These are phyloP conservation scores for Neopipo cinnamomea DNA, from an alignment of 2,113 vertebrate genomes.

Conservation along the genomic window DNA sequence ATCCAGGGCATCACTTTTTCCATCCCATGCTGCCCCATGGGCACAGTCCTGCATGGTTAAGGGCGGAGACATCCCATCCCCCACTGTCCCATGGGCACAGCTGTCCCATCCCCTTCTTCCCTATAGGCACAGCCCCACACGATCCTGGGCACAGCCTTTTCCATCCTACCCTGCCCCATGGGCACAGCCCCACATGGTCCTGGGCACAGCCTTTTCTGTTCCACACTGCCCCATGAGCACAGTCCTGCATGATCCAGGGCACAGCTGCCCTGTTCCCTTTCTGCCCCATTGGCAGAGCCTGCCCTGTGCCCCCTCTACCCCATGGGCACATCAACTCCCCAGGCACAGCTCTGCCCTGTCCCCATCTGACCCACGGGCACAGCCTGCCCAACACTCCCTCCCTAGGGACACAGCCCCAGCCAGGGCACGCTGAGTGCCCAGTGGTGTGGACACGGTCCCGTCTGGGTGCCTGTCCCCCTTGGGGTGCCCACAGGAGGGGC, in stretches of 20 bases:
- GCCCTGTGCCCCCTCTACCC: background rate
- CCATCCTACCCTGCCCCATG: background rate
- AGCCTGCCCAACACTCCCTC: background rate
- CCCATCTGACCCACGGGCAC: background rate
- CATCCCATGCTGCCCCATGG: background rate
- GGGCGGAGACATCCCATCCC: background rate
- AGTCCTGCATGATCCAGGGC: background rate
- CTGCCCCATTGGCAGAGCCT: background rate
- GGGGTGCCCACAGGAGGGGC: rapidly evolving
- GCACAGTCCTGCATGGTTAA: background rate
- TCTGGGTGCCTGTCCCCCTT: background rate
- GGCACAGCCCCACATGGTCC: background rate
- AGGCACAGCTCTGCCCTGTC: background rate
- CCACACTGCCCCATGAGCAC: background rate
- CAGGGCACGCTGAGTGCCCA: rapidly evolving
- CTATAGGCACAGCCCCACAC: background rate
- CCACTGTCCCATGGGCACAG: background rate
- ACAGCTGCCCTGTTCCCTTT: background rate
- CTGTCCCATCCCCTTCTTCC: background rate
- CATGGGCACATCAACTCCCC: background rate
- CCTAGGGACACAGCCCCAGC: background rate
- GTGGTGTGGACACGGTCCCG: rapidly evolving
- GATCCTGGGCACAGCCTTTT: background rate
- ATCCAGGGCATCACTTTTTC: background rate
- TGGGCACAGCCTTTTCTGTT: background rate